These are phyloP conservation scores for Folsomia candida DNA, from an alignment of 2,888 invertebrate genomes.

Conservation along the genomic window DNA sequence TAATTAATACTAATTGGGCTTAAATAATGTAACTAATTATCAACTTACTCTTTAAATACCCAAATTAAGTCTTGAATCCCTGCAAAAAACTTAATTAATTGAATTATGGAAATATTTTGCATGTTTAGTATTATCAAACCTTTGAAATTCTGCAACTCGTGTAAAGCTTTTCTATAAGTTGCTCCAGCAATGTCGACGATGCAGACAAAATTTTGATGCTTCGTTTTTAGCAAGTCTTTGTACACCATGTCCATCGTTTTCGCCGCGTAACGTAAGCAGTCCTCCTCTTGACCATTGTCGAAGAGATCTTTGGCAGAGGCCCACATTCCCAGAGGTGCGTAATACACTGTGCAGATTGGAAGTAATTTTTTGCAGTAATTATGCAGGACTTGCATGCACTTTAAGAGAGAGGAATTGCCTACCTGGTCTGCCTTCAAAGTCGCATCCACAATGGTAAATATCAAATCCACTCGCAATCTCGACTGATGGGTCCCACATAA, in stretches of 20 bases:
- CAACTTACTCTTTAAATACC: background rate
- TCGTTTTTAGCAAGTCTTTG: constrained; percentile 24
- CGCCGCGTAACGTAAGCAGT: constrained; percentile 31
- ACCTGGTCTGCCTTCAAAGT: constrained; percentile 38
- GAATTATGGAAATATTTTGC: background rate
- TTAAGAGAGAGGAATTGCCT: too few species aligned
- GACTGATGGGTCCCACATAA: constrained; percentile 21
- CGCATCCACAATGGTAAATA: constrained; percentile 28
- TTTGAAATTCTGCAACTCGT: constrained; percentile 30
- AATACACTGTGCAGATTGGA: constrained; percentile 23
- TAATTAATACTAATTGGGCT: too few species aligned
- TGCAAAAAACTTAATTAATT: background rate
- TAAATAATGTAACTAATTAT: background rate
- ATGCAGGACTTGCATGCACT: too few species aligned
- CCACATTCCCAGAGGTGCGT: constrained; percentile 37
- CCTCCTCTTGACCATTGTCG: constrained; percentile 30
- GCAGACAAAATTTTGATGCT: constrained; percentile 39
- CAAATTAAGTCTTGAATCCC: constrained; percentile 33
- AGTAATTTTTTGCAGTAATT: background rate
- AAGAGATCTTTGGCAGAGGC: constrained; percentile 31
- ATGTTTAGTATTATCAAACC: background rate
- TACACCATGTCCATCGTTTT: constrained; percentile 35
- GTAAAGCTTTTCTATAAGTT: constrained; percentile 25
- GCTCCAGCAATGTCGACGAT: constrained; percentile 36
- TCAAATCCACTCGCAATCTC: constrained; percentile 29